A percentile compares a stretch with the other conserved stretches of the same genome.
Conservation (phyloP, 2,113 vertebrate genomes). For the Podilymbus podiceps region DNA sequence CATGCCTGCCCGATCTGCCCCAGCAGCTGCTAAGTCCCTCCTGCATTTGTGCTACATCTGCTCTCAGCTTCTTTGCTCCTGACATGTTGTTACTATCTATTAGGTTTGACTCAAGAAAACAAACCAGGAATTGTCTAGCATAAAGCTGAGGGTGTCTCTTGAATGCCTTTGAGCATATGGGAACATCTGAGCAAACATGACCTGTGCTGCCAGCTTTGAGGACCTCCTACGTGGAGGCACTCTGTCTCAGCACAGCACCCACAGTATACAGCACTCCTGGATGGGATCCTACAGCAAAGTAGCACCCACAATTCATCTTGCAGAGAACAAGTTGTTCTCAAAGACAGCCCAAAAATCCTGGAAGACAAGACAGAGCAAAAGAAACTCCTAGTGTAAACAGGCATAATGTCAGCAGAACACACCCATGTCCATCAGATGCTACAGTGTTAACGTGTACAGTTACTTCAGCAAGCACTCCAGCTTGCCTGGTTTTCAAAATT, state of each 20-base stretch:
- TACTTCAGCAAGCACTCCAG: not conserved
- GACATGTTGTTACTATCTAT: accelerated
- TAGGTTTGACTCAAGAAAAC: not conserved
- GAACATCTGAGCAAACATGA: accelerated
- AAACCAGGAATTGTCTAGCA: not conserved
- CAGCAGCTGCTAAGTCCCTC: not conserved
- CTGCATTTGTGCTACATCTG: not conserved
- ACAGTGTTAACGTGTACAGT: accelerated
- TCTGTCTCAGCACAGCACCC: accelerated
- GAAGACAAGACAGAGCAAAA: not conserved
- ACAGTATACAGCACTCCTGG: accelerated
- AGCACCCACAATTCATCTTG: accelerated
- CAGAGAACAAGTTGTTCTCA: not conserved
- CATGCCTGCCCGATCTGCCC: accelerated
- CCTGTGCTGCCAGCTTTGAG: accelerated
- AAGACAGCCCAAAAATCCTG: not conserved
- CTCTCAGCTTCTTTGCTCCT: not conserved
- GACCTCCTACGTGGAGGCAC: accelerated
- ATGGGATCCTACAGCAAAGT: not conserved
- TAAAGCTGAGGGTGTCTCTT: not conserved
- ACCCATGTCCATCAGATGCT: no score
- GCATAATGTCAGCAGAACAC: not conserved
- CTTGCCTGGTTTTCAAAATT: not conserved
- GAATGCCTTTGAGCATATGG: not conserved
- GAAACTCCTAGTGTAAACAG: not conserved